Conservation (phyloP, 2,113 vertebrate species). For the Apteryx owenii region DNA sequence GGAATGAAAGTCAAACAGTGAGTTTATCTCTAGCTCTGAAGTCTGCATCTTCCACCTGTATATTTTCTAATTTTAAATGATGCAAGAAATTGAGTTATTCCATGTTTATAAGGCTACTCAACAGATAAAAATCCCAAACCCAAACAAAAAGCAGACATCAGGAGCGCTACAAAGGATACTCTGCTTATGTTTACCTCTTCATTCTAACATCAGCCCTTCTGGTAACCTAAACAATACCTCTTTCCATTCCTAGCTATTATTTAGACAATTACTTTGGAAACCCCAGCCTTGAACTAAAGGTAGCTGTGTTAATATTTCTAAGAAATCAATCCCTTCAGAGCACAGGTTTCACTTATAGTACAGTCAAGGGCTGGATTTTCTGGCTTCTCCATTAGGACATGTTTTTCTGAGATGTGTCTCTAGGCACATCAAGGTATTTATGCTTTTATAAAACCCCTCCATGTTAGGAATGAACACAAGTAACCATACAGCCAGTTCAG, state of each 20-base stretch:
- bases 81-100: background rate
- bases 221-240: background rate
- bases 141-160: background rate
- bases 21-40: background rate
- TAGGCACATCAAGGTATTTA: background rate
- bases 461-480: background rate
- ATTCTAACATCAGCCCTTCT: background rate
- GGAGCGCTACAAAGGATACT: background rate
- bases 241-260: background rate
- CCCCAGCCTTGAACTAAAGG: background rate
- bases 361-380: background rate
- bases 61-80: background rate
- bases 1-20: background rate
- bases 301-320: background rate
- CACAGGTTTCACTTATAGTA: background rate
- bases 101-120: background rate
- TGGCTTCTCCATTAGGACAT: background rate
- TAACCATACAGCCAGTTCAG: background rate
- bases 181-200: background rate
- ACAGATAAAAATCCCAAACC: background rate
- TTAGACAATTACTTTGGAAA: background rate
- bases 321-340: rapidly evolving
- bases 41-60: background rate
- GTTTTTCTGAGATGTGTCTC: background rate
- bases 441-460: background rate